These are phyloP conservation scores for Machimus rusticus DNA, from an alignment of 2,888 invertebrate genomes.

Conservation along the genomic window DNA sequence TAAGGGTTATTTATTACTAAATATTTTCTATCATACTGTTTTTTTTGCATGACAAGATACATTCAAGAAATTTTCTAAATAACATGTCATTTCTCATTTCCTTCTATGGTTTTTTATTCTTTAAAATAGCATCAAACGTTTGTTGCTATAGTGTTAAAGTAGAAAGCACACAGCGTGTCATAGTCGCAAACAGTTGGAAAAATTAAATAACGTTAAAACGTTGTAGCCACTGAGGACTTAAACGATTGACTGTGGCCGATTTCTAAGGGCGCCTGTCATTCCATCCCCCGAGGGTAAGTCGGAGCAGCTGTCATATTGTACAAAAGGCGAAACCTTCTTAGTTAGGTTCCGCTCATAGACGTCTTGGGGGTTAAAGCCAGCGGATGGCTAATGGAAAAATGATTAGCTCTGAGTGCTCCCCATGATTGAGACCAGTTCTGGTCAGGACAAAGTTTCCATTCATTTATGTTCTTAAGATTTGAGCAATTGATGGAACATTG, in stretches of 20 bases:
- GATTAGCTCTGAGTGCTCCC: slow-evolving; percentile 26
- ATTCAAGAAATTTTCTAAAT: too few relatives aligned
- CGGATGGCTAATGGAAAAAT: slow-evolving; percentile 27
- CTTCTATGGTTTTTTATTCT: background rate
- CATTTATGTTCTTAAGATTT: slow-evolving; percentile 31
- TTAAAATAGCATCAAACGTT: background rate
- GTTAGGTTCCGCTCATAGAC: background rate
- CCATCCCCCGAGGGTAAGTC: background rate
- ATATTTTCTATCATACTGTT: too few relatives aligned
- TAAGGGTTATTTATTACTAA: too few relatives aligned
- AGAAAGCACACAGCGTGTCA: background rate
- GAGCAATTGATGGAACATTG: slow-evolving; percentile 35
- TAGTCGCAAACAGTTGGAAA: background rate
- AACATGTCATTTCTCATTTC: background rate
- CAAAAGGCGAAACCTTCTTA: background rate
- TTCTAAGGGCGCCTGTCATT: background rate
- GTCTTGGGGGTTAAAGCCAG: background rate
- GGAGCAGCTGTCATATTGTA: background rate
- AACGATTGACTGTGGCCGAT: background rate
- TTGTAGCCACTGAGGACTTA: background rate
- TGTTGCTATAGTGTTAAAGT: background rate
- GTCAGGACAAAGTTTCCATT: slow-evolving; percentile 10
- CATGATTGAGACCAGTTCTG: slow-evolving; percentile 5
- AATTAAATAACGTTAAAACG: slow-evolving; percentile 19
- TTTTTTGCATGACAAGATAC: too few relatives aligned